phyloP scores from a whole-genome alignment of 1,140 invertebrate genomes.

The Aphidius ervi region DNA sequence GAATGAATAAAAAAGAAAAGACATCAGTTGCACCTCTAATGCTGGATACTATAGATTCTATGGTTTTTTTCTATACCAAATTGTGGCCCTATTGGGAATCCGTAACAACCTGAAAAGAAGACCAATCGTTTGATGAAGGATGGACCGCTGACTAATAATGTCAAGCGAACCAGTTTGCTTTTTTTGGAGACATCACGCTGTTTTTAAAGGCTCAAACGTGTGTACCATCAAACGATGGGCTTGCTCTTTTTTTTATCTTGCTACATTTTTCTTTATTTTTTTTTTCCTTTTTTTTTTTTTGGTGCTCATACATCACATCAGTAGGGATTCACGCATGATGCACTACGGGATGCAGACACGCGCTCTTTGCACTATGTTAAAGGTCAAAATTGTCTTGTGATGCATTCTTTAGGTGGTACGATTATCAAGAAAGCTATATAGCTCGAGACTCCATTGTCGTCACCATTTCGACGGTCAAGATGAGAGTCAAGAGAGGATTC shows the following conservation, averaged over 20 bases:
- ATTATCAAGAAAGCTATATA: conserved; percentile 8
- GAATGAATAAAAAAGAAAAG: background rate
- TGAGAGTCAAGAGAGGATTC: background rate
- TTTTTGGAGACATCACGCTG: conserved; percentile 20
- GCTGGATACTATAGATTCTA: background rate
- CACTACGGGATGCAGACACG: conserved; percentile 18
- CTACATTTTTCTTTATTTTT: conserved; percentile 1
- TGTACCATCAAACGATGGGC: too few species aligned
- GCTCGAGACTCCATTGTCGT: conserved; percentile 8
- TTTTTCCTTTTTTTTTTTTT: background rate
- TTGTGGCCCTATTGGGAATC: conserved; percentile 5
- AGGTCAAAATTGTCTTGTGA: conserved; percentile 17
- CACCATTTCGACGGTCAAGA: conserved; percentile 1
- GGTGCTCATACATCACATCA: conserved; percentile 19
- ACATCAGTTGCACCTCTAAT: background rate
- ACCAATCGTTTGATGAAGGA: conserved; percentile 13
- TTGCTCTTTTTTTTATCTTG: background rate
- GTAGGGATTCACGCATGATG: conserved; percentile 16
- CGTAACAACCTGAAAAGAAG: conserved; percentile 19
- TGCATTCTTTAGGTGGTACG: conserved; percentile 8
- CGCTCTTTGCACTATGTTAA: conserved; percentile 17
- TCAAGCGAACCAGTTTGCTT: conserved; percentile 15
- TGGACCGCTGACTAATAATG: conserved; percentile 23
- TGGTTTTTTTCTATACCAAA: background rate
- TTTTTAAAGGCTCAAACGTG: background rate